Evolutionary conservation across 2,797 vertebrate species (phyloP), one percentile per base, ranked within the genome.

Genomic region (Loris lydekkerianus): DNA sequence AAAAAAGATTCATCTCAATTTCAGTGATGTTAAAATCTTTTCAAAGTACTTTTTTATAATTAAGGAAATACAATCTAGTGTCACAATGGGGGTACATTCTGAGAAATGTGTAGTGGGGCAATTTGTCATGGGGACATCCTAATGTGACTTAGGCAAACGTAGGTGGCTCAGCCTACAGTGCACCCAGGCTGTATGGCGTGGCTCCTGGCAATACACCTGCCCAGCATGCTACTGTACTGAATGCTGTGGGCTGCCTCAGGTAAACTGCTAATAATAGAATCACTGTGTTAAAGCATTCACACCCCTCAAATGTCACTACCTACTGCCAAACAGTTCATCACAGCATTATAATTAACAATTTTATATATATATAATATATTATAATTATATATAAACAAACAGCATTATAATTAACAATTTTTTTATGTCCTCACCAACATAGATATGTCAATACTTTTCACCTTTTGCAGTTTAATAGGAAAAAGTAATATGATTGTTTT

Each of bases 11-110:
- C 13, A 34, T 67, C 27, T 84, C 78, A 92, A n/a, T 73, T 80
- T 91, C 67, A 89, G 49, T 88, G 91, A 46, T 58, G 25, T 86
- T 65, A 61, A 86, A 63, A 67, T 72, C 13, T n/a, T 89, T 86
- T 85, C 63, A 61, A 40, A 88, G 40, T 63, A 53, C 70, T 58
- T 65, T 91, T 53, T 81, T 46, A 86, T 29, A 63, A 34, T 82
- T 58, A 65, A 92, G 31, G 27, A 86, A 67, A 72, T 69, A 76
- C 11, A 10, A 10, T 53, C 78, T 73, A 10, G 20, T 49, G 63
- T 8, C 60, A 61, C 25, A 25, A 25, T 10, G 25, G 60, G 60
- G 21, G 25, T 61, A 27, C 10, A 27, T 61, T 27, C 60, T 27
- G 60, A 27, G 25, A 61, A 27, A 61, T 61, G 60, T 61, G 60